These are phyloP conservation scores for Anabacerthia variegaticeps DNA, from an alignment of 2,797 vertebrate genomes.

Conservation along the genomic window DNA sequence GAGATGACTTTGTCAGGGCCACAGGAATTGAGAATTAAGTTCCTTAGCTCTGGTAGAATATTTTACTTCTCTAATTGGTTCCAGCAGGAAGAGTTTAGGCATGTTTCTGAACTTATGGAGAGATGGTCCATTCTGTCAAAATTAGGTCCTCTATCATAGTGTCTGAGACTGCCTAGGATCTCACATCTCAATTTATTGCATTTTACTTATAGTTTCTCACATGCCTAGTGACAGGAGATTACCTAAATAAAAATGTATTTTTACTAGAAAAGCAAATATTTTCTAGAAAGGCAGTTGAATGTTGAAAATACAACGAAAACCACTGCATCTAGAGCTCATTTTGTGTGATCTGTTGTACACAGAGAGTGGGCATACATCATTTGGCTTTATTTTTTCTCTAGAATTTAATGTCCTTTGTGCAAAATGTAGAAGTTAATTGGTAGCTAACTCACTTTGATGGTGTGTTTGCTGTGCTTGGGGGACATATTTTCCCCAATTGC, in stretches of 20 bases:
- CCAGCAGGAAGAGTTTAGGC: not conserved
- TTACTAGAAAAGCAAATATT: constrained; percentile 42
- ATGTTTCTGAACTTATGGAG: not conserved
- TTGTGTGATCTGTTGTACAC: constrained; percentile 56
- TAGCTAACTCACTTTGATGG: constrained; percentile 73
- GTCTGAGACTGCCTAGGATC: not conserved
- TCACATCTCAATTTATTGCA: not conserved
- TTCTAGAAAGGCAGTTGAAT: constrained; percentile 8
- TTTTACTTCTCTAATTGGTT: not conserved
- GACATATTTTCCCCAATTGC: constrained; percentile 67
- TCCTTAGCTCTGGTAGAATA: not conserved
- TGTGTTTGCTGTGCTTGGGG: constrained; percentile 60
- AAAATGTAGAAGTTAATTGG: constrained; percentile 70
- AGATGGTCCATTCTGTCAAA: not conserved
- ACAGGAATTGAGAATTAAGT: not conserved
- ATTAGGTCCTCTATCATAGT: not conserved
- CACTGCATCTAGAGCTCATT: not conserved
- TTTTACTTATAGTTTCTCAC: not conserved
- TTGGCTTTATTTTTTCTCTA: constrained; percentile 63
- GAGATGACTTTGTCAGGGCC: not conserved
- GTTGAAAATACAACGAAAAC: constrained; percentile 11
- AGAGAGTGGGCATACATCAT: constrained; percentile 27
- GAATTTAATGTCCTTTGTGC: constrained; percentile 57
- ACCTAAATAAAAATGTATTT: not conserved
- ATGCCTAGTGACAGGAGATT: not conserved